A percentile compares a stretch with the other conserved stretches of the same genome.
These are phyloP conservation scores for Polypterus senegalus DNA, from an alignment of 2,113 vertebrate species.

Conservation along the genomic window DNA sequence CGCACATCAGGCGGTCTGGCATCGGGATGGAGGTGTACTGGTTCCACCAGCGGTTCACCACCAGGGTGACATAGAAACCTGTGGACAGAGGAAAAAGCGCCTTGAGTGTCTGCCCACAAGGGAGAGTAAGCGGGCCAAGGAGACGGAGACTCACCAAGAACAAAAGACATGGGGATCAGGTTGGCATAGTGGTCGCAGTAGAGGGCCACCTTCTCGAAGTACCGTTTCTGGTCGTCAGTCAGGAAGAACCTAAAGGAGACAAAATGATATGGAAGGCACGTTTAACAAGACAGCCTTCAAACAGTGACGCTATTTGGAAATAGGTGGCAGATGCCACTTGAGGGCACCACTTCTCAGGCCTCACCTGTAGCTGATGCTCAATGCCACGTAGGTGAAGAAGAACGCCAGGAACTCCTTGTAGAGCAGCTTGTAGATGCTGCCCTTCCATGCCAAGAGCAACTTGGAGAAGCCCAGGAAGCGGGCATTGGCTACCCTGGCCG, in stretches of 20 bases:
- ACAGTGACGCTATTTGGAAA: too few species aligned
- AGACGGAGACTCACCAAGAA: constrained; percentile 55
- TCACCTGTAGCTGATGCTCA: constrained; percentile 80
- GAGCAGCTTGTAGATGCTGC: constrained; percentile 85
- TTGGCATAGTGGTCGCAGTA: constrained; percentile 85
- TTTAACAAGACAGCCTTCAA: too few species aligned
- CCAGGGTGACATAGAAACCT: constrained; percentile 88
- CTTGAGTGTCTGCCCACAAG: neutral
- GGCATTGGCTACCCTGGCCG: constrained; percentile 74
- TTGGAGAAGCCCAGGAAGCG: constrained; percentile 84
- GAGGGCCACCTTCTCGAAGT: constrained; percentile 81
- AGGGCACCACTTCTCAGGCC: constrained; percentile 1
- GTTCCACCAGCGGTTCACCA: constrained; percentile 87
- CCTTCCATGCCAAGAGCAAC: constrained; percentile 75
- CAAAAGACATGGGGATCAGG: constrained; percentile 82
- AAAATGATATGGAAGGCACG: neutral
- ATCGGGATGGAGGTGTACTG: constrained; percentile 79
- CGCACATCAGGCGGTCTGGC: constrained; percentile 73
- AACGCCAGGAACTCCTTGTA: constrained; percentile 81
- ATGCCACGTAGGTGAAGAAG: constrained; percentile 61
- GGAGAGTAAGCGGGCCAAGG: neutral
- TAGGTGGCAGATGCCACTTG: neutral
- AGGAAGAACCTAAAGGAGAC: constrained; percentile 55
- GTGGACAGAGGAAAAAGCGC: neutral
- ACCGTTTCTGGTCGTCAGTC: constrained; percentile 60